Evolutionary conservation across 2,888 invertebrate species (phyloP).

Genomic region (Cephus nigrinus): DNA sequence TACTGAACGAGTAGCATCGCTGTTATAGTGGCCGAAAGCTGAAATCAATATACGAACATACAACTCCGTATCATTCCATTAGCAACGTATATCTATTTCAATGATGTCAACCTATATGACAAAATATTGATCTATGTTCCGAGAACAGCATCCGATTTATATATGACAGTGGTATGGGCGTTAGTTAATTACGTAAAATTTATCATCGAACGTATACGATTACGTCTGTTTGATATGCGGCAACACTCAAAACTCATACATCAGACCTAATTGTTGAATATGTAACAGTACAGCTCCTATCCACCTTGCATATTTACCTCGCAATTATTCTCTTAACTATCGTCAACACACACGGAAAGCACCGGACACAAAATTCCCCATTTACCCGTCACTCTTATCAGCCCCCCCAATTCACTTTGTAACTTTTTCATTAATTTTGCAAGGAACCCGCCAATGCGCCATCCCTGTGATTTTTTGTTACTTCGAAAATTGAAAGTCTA

Average conservation of each 20-base stretch:
- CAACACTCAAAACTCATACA: conserved; percentile 60
- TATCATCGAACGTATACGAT: conserved; percentile 50
- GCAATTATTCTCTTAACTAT: conserved; percentile 54
- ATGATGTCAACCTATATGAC: neutral
- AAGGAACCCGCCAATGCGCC: neutral
- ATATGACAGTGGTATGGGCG: neutral
- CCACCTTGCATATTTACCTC: conserved; percentile 47
- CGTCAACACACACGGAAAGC: conserved; percentile 45
- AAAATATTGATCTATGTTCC: neutral
- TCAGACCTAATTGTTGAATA: conserved; percentile 63
- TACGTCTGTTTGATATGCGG: conserved; percentile 58
- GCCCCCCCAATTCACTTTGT: neutral
- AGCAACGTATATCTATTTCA: neutral
- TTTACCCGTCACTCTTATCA: neutral
- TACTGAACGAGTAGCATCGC: neutral
- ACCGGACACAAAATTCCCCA: neutral
- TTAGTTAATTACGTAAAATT: conserved; percentile 57
- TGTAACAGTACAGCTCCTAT: conserved; percentile 46
- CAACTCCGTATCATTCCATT: neutral
- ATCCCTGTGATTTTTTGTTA: neutral
- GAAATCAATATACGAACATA: neutral
- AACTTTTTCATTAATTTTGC: neutral
- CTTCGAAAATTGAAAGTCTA: neutral
- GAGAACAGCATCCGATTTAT: neutral
- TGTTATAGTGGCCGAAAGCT: neutral